Evolutionary conservation across 2,888 invertebrate genomes (phyloP).

Genomic region (Aspidiotus rigidus): DNA sequence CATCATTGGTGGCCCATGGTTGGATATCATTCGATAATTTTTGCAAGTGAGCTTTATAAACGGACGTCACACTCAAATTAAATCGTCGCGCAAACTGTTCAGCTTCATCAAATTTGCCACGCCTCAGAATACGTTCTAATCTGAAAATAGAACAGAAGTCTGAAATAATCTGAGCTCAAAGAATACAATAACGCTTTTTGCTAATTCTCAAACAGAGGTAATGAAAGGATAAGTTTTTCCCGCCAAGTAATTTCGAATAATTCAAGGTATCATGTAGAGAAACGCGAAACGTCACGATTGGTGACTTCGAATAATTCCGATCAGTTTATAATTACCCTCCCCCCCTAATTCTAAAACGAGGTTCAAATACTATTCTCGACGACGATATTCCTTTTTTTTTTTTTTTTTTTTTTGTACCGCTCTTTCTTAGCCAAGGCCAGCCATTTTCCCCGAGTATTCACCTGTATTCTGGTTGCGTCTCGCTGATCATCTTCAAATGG

Average conservation of each 20-base stretch:
- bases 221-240: neutral
- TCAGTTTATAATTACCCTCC: no score
- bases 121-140: slow-evolving; percentile 45
- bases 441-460: slow-evolving; percentile 5
- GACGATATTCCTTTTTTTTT: no score
- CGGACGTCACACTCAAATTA: slow-evolving; percentile 43
- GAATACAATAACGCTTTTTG: no score
- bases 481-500: slow-evolving; percentile 42
- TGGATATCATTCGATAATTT: slow-evolving; percentile 41
- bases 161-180: no score
- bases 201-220: neutral
- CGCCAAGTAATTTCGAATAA: no score
- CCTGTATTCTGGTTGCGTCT: slow-evolving; percentile 45
- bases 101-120: slow-evolving; percentile 46
- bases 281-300: no score
- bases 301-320: no score
- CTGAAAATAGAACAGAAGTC: slow-evolving; percentile 37
- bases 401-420: no score
- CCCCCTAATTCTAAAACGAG: no score
- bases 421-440: no score
- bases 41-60: slow-evolving; percentile 45
- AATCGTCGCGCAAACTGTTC: slow-evolving; percentile 45
- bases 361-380: no score
- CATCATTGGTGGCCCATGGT: slow-evolving; percentile 39
- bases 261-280: no score